Base-by-base conservation (phyloP, 2,113 vertebrate species). In the Nothobranchius kuhntae region DNA sequence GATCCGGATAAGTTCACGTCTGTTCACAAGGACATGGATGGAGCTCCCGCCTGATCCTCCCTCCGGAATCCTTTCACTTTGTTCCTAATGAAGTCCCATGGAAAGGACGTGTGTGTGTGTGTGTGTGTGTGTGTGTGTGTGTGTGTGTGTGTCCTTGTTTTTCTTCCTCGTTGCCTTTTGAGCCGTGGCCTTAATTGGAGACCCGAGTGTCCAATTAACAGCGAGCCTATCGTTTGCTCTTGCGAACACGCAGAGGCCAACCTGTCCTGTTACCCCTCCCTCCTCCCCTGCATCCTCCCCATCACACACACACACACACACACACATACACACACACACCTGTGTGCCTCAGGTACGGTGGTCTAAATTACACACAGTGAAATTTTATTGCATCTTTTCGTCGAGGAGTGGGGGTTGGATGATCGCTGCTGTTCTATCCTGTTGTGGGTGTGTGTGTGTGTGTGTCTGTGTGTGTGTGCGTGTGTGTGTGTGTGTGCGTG, bases 161-260 rank as follows among this genome's bases (percentile, higher is more conserved):
- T 84, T 65, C 46, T 80, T 81, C 90, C 92, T 83, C 80, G 84
- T 92, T 79, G 86, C 92, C 92, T 94, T 93, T 91, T 88, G 92
- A 93, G 94, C 90, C 83, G 10, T 79, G 85, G 83, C 91, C 92
- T 93, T 95, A 95, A 98, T 95, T 94, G 93, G 91, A 91, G 93
- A 91, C 93, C 83, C 92, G 87, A 93, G 93, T 87, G 92, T 94
- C 94, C 94, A 95, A 92, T 93, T 96, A 96, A 93, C 85, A 81
- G 78, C 62, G 67, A 88, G 78, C 86, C 86, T 82, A 92, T 84
- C 92, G 80, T 93, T 75, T 88, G 84, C 61, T 85, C 75, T 72
- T 92, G 91, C 91, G 92, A 94, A 91, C 94, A 93, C 88, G 90
- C 61, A 91, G 91, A 78, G 64, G 51, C 76, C 59, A 24, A 50